phyloP scores from a whole-genome alignment of 2,113 vertebrate species.

The Myotis yumanensis region DNA sequence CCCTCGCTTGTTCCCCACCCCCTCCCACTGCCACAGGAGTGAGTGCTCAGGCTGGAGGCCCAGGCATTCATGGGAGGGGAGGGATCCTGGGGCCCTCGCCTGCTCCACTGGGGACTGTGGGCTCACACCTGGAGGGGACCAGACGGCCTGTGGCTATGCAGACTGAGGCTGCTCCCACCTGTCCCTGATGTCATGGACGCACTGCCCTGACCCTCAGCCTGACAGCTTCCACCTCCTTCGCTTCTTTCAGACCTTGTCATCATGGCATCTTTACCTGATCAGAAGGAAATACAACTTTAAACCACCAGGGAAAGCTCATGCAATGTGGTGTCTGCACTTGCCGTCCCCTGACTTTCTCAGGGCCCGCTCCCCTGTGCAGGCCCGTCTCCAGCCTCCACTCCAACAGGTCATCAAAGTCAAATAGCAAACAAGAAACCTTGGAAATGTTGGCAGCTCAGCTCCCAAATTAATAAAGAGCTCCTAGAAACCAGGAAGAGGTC shows the following conservation, averaged over 20 bases:
- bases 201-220: neutral
- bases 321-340: neutral
- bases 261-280: neutral
- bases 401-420: neutral
- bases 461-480: neutral
- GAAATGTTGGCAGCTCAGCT: neutral
- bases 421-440: neutral
- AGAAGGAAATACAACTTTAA: neutral
- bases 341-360: neutral
- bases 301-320: neutral
- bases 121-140: accelerated
- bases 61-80: neutral
- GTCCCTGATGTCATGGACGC: neutral
- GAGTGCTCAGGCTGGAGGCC: neutral
- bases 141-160: neutral
- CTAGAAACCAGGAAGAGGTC: neutral
- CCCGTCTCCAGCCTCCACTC: neutral
- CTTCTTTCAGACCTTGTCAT: neutral
- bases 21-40: neutral
- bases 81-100: neutral
- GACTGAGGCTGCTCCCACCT: neutral
- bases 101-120: neutral
- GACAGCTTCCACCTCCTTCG: neutral
- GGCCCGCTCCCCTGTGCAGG: neutral
- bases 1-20: neutral